Evolutionary conservation across 2,797 vertebrate genomes (phyloP).

Genomic region (Sebastes oblongus): DNA sequence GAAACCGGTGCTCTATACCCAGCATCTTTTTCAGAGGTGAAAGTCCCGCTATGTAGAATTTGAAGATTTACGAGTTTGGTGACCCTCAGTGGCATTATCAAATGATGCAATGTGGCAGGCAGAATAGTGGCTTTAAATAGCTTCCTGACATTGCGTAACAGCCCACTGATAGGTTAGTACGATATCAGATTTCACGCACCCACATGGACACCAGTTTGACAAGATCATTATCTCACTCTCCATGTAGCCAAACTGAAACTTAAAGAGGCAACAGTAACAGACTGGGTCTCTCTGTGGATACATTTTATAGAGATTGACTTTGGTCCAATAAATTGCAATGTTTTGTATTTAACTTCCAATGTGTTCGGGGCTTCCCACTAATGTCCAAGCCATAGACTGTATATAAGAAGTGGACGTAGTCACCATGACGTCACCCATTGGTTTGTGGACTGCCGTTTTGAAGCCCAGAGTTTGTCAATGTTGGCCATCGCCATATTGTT

Average conservation of each 20-base stretch:
- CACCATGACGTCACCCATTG: too few relatives aligned
- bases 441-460: too few relatives aligned
- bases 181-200: conserved; percentile 7
- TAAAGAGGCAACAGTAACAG: background rate
- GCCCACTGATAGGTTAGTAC: background rate
- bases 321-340: background rate
- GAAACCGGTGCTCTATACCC: background rate
- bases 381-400: background rate
- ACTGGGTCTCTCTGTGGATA: background rate
- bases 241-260: background rate
- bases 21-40: background rate
- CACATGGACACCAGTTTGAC: conserved; percentile 4
- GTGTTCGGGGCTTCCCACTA: background rate
- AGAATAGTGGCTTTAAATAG: conserved; percentile 6
- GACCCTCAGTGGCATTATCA: background rate
- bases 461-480: too few relatives aligned
- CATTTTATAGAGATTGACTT: background rate
- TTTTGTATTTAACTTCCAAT: background rate
- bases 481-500: too few relatives aligned
- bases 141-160: background rate
- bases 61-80: background rate
- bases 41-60: background rate
- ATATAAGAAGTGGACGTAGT: too few relatives aligned
- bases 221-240: background rate
- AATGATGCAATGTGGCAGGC: background rate